Evolutionary conservation across 1,140 invertebrate species (phyloP).

Genomic region (Eriocheir sinensis): DNA sequence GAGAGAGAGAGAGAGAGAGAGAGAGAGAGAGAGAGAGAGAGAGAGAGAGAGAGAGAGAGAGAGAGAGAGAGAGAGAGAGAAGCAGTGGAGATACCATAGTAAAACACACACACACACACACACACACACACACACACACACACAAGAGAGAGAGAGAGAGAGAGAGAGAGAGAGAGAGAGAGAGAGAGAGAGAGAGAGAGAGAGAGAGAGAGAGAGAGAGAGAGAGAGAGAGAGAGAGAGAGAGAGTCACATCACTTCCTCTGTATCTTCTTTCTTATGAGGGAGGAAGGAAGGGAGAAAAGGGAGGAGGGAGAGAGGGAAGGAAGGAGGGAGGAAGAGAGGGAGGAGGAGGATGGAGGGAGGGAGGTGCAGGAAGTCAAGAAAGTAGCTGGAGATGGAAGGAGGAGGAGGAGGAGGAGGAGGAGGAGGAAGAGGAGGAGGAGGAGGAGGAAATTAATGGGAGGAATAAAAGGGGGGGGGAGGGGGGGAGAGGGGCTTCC

Average conservation of each 20-base stretch:
- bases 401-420: neutral
- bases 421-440: neutral
- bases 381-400: neutral
- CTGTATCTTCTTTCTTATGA: too few species aligned
- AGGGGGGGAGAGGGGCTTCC: neutral
- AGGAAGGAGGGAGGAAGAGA: neutral
- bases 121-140: too few species aligned
- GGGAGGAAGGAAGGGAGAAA: too few species aligned
- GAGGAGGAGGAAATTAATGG: neutral
- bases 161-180: too few species aligned
- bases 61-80: neutral
- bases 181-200: neutral
- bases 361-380: neutral
- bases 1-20: slow-evolving; percentile 44
- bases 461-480: neutral
- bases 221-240: neutral
- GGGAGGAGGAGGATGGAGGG: neutral
- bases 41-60: neutral
- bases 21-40: neutral
- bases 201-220: neutral
- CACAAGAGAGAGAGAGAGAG: too few species aligned
- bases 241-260: too few species aligned
- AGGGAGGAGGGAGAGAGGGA: neutral
- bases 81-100: neutral
- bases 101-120: too few species aligned